A percentile compares a stretch with the other conserved stretches of the same genome.
phyloP scores from a whole-genome alignment of 2,888 invertebrate genomes.

The Andrena chrysosceles region DNA sequence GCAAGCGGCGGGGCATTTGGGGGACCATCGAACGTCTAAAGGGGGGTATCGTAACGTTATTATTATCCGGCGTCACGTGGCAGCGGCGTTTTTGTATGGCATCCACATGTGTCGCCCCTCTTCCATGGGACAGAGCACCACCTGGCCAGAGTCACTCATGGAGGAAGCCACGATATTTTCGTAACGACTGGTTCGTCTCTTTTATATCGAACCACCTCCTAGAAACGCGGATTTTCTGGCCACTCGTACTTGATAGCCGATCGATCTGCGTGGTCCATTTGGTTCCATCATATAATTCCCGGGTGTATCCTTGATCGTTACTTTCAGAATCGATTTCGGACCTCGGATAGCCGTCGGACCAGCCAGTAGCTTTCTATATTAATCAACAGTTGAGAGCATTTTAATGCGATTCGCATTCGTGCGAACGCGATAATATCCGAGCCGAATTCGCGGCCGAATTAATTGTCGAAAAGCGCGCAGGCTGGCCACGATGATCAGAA shows the following conservation, averaged over 20 bases:
- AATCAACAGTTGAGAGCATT: conserved; percentile 21
- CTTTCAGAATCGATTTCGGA: not conserved
- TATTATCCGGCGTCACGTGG: conserved; percentile 71
- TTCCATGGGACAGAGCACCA: conserved; percentile 50
- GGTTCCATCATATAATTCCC: conserved; percentile 5
- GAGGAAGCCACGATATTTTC: conserved; percentile 62
- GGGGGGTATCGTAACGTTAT: conserved; percentile 64
- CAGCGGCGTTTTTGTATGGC: conserved; percentile 70
- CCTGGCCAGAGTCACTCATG: conserved; percentile 59
- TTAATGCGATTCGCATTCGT: not conserved
- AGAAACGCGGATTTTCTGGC: conserved; percentile 38
- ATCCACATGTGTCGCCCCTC: conserved; percentile 56
- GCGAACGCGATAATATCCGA: conserved; percentile 8
- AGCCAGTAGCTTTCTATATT: conserved; percentile 2
- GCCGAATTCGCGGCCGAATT: conserved; percentile 1
- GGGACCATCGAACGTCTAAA: conserved; percentile 51
- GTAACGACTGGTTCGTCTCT: conserved; percentile 65
- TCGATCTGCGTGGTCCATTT: conserved; percentile 34
- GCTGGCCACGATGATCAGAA: conserved; percentile 7
- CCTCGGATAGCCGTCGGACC: not conserved
- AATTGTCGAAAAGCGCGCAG: conserved; percentile 2
- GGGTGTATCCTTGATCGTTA: not conserved
- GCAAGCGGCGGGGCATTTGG: conserved; percentile 32
- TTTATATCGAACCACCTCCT: conserved; percentile 66
- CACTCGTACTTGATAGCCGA: conserved; percentile 55